phyloP scores from a whole-genome alignment of 2,797 vertebrate species.

The Neopelma chrysocephalum region DNA sequence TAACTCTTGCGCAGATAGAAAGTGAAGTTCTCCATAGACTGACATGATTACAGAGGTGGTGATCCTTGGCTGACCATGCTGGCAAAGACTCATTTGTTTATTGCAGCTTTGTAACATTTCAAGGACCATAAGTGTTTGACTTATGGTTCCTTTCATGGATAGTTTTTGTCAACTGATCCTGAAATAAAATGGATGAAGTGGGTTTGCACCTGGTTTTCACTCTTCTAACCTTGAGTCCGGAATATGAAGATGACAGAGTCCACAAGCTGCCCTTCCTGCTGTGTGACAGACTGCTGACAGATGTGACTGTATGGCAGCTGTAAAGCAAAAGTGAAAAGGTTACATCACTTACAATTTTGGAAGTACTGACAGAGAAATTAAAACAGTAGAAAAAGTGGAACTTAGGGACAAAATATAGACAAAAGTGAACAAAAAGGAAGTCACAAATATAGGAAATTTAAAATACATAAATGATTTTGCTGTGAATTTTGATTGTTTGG shows the following conservation, averaged over 20 bases:
- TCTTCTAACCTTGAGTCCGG: neutral
- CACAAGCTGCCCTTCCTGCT: neutral
- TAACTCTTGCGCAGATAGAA: neutral
- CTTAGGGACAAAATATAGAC: neutral
- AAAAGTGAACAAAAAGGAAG: neutral
- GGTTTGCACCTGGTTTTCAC: neutral
- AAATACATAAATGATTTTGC: neutral
- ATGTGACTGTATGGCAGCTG: neutral
- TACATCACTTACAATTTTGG: neutral
- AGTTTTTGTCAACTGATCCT: neutral
- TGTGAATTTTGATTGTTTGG: neutral
- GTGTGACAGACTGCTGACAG: neutral
- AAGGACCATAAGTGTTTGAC: neutral
- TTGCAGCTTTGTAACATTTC: neutral
- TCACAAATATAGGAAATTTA: neutral
- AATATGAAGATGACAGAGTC: neutral
- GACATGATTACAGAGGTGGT: neutral
- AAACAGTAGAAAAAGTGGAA: neutral
- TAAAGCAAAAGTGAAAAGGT: neutral
- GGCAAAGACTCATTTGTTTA: neutral
- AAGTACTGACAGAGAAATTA: neutral
- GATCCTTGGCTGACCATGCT: neutral
- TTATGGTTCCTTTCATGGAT: neutral
- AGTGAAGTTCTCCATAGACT: neutral
- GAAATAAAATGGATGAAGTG: neutral